Percentiles rank a stretch among this genome's conserved stretches.
Conservation (phyloP, 2,888 invertebrate genomes). For the Sarcophaga caerulescens region DNA sequence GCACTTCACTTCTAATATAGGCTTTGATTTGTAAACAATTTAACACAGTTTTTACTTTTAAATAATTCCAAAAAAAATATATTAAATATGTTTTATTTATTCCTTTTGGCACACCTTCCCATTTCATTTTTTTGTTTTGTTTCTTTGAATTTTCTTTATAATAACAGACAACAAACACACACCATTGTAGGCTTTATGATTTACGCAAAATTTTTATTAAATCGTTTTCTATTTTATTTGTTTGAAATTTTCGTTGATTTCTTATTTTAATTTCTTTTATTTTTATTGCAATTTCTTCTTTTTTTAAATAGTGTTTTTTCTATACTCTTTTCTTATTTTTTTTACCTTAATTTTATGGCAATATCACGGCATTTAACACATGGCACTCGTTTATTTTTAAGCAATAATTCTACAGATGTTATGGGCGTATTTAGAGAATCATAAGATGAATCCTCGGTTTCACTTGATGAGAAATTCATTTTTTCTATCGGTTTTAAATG, state of each 20-base stretch:
- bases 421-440: slow-evolving; percentile 34
- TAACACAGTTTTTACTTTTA: background rate
- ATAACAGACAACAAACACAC: too few species aligned
- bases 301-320: background rate
- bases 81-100: background rate
- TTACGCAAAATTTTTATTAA: background rate
- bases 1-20: too few species aligned
- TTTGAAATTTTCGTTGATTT: background rate
- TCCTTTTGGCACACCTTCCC: slow-evolving; percentile 28
- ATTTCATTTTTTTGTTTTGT: background rate
- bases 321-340: background rate
- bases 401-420: slow-evolving; percentile 55
- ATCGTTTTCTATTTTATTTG: slow-evolving; percentile 13
- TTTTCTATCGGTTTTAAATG: slow-evolving; percentile 48
- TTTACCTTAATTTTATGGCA: slow-evolving; percentile 78
- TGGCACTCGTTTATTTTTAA: slow-evolving; percentile 74
- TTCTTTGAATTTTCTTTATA: too few species aligned
- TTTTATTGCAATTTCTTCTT: slow-evolving; percentile 7
- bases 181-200: too few species aligned
- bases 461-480: slow-evolving; percentile 53
- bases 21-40: too few species aligned
- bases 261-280: slow-evolving; percentile 12
- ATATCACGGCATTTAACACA: slow-evolving; percentile 78
- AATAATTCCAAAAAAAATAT: background rate
- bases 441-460: slow-evolving; percentile 49